Base-by-base conservation (phyloP, 2,888 invertebrate genomes). In the Spatulosminthurus flaviceps region DNA sequence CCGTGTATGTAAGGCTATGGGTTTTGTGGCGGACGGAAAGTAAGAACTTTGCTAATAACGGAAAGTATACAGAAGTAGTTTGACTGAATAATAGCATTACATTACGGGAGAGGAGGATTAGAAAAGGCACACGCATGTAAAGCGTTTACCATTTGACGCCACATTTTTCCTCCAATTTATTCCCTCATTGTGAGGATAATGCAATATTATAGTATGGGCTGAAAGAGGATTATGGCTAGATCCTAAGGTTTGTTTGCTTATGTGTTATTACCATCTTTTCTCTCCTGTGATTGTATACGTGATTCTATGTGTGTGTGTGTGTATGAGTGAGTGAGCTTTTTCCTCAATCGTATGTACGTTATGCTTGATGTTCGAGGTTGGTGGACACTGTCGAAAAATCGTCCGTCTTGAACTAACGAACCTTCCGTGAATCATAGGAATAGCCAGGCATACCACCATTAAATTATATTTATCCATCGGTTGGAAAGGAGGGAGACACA, bases 361-460 rank as follows among this genome's bases (percentile, higher is more conserved):
- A 34, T 34, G 34, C 34, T 34, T n/a, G 9, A 41, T 41, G 41
- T 13, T 2, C 16, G 51, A 22, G 64, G 22, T 21, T 34, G 71
- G 70, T 70, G 70, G 79, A 75, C 75, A 66, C 75, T 64, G 66
- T 72, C 72, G 79, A 81, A 78, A 81, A 83, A 81, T 81, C 83
- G 83, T 70, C 82, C 83, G 83, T 83, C 81, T 84, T 82, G 83
- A 84, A 84, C 83, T 84, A 84, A 84, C 83, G 83, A 84, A 83
- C 80, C 81, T 81, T 80, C 79, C 81, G 78, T 80, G 82, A 81
- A 80, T 82, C 76, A 70, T 79, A 77, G 80, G 79, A 60, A 75
- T 22, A 26, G 51, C 43, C 21, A 21, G n/a, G 26, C 67, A 72
- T 70, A 75, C 77, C 73, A 80, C 80, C 81, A 81, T 81, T 74